Evolutionary conservation across 2,113 vertebrate species (phyloP), one percentile per base, ranked within the genome.

Genomic region (Miniopterus natalensis): DNA sequence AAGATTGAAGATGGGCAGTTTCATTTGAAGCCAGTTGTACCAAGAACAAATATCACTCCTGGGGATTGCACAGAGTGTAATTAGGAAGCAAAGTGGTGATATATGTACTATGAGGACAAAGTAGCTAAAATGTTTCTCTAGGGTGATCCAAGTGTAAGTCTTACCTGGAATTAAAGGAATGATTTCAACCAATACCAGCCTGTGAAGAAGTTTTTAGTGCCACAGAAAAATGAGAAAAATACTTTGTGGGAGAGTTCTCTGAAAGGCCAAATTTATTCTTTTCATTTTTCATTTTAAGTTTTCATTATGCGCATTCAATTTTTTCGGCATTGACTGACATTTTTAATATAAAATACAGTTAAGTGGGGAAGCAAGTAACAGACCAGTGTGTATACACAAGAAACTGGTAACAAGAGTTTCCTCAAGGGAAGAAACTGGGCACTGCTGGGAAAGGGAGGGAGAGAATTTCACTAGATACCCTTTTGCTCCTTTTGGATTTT

Each of bases 1-100:
- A 88, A 85, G 88, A 85, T 0, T 40, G 73, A 93, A 94, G 36
- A 81, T 51, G 55, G 71, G 31, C n/a, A 57, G 85, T 85, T 93
- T 65, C 53, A 71, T 42, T 21, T 90, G 65, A 84, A 92, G 94
- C 29, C 42, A 75, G 29, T 57, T 71, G 2, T 88, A 71, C 29
- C 3, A 29, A 51, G 77, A 59, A 77, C 57, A 61, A 90, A 95
- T 51, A 31, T 71, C 81, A 88, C 51, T 57, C 23, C 9, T 1
- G 17, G 40, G n/a, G 12, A 63, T 21, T 53, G 13, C 12, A 88
- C 0, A 1, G 7, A 7, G 0, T 53, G 6, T 63, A 84, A 65
- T 61, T 40, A 88, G 20, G 77, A 89, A 90, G 49, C 66, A 84
- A 86, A 90, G 73, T 17, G 31, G 51, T 55, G 51, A n/a, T 8